phyloP scores from a whole-genome alignment of 2,113 vertebrate genomes.

The Saguinus imperator region DNA sequence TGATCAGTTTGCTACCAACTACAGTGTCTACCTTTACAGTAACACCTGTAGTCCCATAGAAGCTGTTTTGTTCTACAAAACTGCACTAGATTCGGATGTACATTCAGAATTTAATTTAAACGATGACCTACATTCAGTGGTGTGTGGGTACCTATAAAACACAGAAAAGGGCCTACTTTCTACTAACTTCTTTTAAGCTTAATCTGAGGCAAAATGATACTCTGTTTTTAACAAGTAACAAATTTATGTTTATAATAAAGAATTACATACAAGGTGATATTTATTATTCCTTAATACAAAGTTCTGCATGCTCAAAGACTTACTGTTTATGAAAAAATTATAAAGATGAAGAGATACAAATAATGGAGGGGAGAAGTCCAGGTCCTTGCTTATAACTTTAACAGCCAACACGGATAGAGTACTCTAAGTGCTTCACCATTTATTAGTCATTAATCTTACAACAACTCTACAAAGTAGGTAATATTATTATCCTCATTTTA shows the following conservation, averaged over 20 bases:
- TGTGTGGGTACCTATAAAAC: neutral
- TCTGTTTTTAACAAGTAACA: conserved; percentile 18
- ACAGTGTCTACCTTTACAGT: conserved; percentile 20
- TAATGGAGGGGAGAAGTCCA: neutral
- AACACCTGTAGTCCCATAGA: conserved; percentile 13
- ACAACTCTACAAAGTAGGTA: neutral
- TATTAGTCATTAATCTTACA: conserved; percentile 8
- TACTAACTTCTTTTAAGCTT: neutral
- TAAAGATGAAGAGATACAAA: neutral
- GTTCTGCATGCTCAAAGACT: neutral
- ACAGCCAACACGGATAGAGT: neutral
- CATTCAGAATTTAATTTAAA: conserved; percentile 42
- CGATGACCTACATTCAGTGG: conserved; percentile 44
- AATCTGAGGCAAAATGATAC: conserved; percentile 15
- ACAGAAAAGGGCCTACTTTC: conserved; percentile 24
- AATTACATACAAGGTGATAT: conserved; percentile 36
- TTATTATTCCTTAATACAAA: conserved; percentile 52
- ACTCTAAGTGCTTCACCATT: neutral
- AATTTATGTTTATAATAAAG: conserved; percentile 45
- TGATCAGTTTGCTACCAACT: neutral
- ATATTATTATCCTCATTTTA: conserved; percentile 26
- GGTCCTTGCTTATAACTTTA: conserved; percentile 14
- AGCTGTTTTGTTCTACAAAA: conserved; percentile 15
- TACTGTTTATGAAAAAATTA: neutral
- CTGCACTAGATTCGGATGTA: neutral